Evolutionary conservation across 2,797 vertebrate species (phyloP).

Genomic region (Tapera naevia): DNA sequence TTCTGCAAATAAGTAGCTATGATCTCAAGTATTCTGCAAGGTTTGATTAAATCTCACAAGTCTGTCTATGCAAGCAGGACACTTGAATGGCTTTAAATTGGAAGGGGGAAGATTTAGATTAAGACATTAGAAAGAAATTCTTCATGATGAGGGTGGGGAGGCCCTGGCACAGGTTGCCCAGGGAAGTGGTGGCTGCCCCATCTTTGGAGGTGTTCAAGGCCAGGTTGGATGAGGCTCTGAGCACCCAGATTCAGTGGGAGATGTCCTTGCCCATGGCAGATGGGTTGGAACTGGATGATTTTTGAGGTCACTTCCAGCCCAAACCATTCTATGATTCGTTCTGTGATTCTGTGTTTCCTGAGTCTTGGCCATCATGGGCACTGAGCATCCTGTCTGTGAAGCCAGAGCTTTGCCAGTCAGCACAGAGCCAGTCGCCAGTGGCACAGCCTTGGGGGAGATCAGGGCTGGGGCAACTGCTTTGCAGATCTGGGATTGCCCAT

Average conservation of each 20-base stretch:
- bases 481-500: neutral
- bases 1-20: neutral
- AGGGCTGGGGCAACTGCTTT: neutral
- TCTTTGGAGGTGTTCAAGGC: no score
- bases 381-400: neutral
- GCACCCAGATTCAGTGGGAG: no score
- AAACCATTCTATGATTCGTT: no score
- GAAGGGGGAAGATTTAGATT: no score
- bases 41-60: neutral
- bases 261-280: no score
- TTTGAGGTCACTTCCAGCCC: no score
- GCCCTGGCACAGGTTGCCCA: no score
- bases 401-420: fast-evolving
- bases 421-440: fast-evolving
- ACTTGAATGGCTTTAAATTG: neutral
- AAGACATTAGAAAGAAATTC: no score
- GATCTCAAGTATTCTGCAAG: fast-evolving
- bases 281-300: no score
- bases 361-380: neutral
- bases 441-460: neutral
- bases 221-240: no score
- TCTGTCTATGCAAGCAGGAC: neutral
- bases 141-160: no score
- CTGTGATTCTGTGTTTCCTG: neutral
- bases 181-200: no score